Conservation (phyloP, 2,113 vertebrate species). For the Halichoeres trimaculatus region DNA sequence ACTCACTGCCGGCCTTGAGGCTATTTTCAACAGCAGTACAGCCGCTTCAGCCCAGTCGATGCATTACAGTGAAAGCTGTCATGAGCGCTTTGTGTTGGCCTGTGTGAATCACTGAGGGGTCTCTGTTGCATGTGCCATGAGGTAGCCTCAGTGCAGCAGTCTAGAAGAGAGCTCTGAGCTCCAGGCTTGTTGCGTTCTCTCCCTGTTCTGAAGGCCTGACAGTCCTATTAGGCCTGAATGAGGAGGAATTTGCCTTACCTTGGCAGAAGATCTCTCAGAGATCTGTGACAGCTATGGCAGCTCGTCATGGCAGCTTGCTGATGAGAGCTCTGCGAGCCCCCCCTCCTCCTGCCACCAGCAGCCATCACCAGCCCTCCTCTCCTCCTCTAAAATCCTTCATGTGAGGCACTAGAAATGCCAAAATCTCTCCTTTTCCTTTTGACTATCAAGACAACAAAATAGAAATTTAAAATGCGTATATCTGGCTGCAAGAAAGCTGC, state of each 20-base stretch:
- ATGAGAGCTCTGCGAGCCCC: constrained; percentile 51
- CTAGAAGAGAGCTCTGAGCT: constrained; percentile 53
- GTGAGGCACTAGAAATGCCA: constrained; percentile 27
- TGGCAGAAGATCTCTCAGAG: constrained; percentile 73
- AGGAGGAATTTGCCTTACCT: constrained; percentile 74
- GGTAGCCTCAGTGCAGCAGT: constrained; percentile 30
- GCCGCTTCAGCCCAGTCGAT: constrained; percentile 19
- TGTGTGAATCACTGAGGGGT: constrained; percentile 52
- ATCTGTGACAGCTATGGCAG: constrained; percentile 69
- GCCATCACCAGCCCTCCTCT: background rate
- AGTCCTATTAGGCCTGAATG: constrained; percentile 73
- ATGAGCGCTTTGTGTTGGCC: constrained; percentile 34
- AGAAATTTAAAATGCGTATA: constrained; percentile 23
- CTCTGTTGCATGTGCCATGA: constrained; percentile 61
- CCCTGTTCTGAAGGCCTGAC: constrained; percentile 66
- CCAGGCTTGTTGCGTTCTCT: constrained; percentile 31
- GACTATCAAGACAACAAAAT: constrained; percentile 44
- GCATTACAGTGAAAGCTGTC: constrained; percentile 62
- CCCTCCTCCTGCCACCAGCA: background rate
- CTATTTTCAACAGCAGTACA: constrained; percentile 45
- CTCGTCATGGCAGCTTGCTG: constrained; percentile 68
- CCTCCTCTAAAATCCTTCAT: constrained; percentile 36
- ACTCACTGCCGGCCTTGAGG: constrained; percentile 40
- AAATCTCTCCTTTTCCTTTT: constrained; percentile 5
- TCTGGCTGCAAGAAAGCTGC: constrained; percentile 4